Percentiles rank a stretch among this genome's conserved stretches.
Conservation (phyloP, 2,113 vertebrate genomes). For the Cochlearius cochlearius region DNA sequence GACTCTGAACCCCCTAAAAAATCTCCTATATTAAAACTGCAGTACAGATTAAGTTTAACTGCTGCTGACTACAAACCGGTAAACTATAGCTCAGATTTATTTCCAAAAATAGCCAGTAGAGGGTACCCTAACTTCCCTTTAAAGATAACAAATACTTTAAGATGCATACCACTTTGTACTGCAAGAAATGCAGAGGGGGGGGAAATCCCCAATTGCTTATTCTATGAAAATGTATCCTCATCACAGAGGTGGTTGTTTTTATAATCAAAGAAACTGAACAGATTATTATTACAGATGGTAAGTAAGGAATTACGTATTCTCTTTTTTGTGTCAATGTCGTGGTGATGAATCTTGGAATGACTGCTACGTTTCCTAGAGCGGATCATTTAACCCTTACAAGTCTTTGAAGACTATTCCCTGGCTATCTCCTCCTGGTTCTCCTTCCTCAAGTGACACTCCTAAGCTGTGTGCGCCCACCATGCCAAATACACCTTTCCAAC, state of each 20-base stretch:
- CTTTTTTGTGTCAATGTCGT: not conserved
- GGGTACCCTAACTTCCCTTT: slow-evolving; percentile 18
- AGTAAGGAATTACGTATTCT: not conserved
- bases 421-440: not conserved
- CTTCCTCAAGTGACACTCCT: not conserved
- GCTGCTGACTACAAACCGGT: not conserved
- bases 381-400: not conserved
- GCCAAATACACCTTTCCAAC: not conserved
- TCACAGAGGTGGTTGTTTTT: not conserved
- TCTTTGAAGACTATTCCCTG: not conserved
- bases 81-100: not conserved
- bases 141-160: not conserved
- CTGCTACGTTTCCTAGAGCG: not conserved
- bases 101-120: slow-evolving; percentile 44
- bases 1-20: too few species aligned
- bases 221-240: not conserved
- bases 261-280: not conserved
- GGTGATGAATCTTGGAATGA: not conserved
- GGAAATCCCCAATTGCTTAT: not conserved
- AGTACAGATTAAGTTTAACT: not conserved
- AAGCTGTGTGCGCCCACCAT: not conserved
- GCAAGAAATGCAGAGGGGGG: not conserved
- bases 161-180: not conserved
- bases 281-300: slow-evolving; percentile 1
- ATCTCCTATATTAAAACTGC: not conserved